These are phyloP conservation scores for Oncorhynchus masou DNA, from an alignment of 2,113 vertebrate species.

Conservation along the genomic window DNA sequence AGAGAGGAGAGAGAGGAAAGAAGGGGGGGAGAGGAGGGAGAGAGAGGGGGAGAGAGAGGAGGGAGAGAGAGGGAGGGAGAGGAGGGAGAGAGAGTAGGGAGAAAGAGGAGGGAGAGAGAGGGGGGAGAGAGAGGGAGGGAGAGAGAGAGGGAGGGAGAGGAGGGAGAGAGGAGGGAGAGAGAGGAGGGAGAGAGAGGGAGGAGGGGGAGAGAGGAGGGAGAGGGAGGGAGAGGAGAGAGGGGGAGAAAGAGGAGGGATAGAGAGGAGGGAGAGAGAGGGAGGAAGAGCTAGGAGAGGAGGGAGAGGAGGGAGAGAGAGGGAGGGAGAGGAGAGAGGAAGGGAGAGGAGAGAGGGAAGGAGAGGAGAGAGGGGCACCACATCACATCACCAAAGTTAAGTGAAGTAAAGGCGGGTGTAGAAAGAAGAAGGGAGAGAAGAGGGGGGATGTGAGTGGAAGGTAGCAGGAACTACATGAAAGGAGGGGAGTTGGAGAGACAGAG, in stretches of 20 bases:
- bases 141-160: no score
- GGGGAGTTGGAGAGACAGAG: constrained; percentile 43
- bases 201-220: no score
- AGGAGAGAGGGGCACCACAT: constrained; percentile 3
- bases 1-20: rapidly evolving
- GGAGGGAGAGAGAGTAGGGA: no score
- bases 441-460: constrained; percentile 13
- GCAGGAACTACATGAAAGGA: constrained; percentile 64
- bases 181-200: no score
- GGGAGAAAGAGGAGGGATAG: constrained; percentile 59
- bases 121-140: no score
- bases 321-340: constrained; percentile 3
- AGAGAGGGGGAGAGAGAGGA: no score
- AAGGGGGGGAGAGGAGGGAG: rapidly evolving
- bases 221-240: background rate
- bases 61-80: no score
- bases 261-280: constrained; percentile 47
- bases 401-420: constrained; percentile 53
- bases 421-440: background rate
- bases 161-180: no score
- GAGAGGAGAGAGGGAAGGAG: background rate
- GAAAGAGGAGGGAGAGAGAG: no score
- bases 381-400: constrained; percentile 31
- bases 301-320: no score
- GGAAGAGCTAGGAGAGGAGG: no score